Evolutionary conservation across 2,113 vertebrate species (phyloP).

Genomic region (Anarhynchus alexandrinus): DNA sequence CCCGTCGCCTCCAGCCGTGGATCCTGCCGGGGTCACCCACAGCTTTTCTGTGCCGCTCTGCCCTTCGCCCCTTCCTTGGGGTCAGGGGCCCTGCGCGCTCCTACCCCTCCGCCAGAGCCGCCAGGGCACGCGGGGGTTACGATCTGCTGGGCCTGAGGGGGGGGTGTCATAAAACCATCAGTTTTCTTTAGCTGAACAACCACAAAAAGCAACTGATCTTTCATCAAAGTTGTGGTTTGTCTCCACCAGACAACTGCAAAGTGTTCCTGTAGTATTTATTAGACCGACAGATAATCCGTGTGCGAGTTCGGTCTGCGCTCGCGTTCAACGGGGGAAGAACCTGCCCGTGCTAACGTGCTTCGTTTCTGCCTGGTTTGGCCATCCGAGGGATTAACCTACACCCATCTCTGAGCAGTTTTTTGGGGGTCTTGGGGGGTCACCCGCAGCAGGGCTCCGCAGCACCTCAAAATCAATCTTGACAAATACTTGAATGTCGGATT

Average conservation of each 20-base stretch:
- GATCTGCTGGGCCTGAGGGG: neutral
- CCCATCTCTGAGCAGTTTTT: neutral
- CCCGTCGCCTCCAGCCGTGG: accelerated
- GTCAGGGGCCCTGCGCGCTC: too few species aligned
- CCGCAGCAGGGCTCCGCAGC: neutral
- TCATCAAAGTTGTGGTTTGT: neutral
- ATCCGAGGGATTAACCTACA: neutral
- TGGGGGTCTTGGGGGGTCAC: neutral
- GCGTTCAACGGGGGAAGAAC: accelerated
- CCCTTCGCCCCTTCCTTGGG: accelerated
- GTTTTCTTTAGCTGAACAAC: neutral
- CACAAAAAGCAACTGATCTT: neutral
- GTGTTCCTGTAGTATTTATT: neutral
- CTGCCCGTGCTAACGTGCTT: accelerated
- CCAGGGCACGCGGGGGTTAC: neutral
- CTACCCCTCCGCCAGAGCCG: accelerated
- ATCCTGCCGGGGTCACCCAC: accelerated
- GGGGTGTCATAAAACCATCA: neutral
- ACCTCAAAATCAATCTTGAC: neutral
- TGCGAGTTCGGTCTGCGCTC: too few species aligned
- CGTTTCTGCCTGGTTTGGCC: neutral
- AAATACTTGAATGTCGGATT: neutral
- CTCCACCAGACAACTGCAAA: neutral
- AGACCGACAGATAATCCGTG: accelerated
- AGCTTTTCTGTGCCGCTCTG: neutral